Conservation (phyloP, 2,113 vertebrate genomes). For the Falco punctatus region DNA sequence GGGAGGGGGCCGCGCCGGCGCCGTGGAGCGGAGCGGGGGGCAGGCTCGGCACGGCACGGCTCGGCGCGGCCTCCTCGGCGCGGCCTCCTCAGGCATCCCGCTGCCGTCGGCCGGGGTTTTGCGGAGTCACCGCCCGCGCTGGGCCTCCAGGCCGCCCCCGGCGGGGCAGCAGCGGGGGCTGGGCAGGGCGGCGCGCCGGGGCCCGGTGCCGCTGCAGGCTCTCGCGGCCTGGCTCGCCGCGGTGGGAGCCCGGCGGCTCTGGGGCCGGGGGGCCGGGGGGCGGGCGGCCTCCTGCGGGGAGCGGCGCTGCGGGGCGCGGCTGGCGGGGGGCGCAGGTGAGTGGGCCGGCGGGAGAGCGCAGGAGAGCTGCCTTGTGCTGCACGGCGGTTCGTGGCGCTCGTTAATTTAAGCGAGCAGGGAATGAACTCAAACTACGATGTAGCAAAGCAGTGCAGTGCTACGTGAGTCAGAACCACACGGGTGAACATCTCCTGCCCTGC, state of each 20-base stretch:
- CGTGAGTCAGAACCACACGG: rapidly evolving
- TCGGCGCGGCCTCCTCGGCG: too few relatives aligned
- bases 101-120: background rate
- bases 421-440: rapidly evolving
- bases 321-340: background rate
- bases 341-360: rapidly evolving
- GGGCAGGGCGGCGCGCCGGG: background rate
- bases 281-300: too few relatives aligned
- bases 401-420: rapidly evolving
- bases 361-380: rapidly evolving
- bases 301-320: background rate
- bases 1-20: too few relatives aligned
- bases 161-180: background rate
- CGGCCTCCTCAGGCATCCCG: background rate
- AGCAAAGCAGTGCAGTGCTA: rapidly evolving
- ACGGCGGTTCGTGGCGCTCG: rapidly evolving
- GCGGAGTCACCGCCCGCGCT: background rate
- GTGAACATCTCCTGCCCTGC: rapidly evolving
- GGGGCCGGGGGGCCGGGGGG: too few relatives aligned
- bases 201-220: background rate
- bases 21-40: too few relatives aligned
- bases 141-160: background rate
- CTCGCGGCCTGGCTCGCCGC: too few relatives aligned
- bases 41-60: too few relatives aligned
- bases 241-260: rapidly evolving